Evolutionary conservation across 2,888 invertebrate species (phyloP), one percentile per base, ranked within the genome.

Genomic region (Eudasyphora cyanicolor): DNA sequence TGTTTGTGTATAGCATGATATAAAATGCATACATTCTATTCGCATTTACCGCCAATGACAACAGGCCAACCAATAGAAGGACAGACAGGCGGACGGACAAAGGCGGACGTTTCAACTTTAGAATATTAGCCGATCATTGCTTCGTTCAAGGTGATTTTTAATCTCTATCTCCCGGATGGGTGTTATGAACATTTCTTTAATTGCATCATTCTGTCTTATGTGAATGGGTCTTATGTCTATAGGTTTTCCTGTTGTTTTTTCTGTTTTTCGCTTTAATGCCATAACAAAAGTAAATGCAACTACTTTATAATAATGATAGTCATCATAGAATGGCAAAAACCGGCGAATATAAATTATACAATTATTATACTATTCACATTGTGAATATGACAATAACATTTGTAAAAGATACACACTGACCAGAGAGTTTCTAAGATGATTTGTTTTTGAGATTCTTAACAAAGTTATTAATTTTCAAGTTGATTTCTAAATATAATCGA

Each of bases 21-120:
- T 45, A 70, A 70, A 73, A 2, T 57, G 73, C 76, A 74, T 77
- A 67, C 67, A 19, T 51, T 32, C 14, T n/a, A 45, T n/a, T 45
- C 45, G n/a, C 2, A 45, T n/a, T 14, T n/a, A 4, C 32, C n/a
- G n/a, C 12, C 45, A n/a, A 45, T 45, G 45, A 8, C 38, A n/a
- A 57, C 5, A 27, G 57, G 14, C 57, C 1, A 14, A 57, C 24
- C 4, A 17, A 8, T 19, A n/a, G n/a, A 60, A 1, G n/a, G 60
- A 29, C n/a, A 29, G 17, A 7, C 32, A 21, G 8, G 38, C 38
- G 17, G n/a, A 64, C 14, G 29, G 14, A 27, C 38, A 3, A 19
- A 38, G 32, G 1, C 12, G 19, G 4, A 19, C 21, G 21, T 42
- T 3, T 35, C 12, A 38, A 57, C 57, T 1, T 21, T 21, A 21